These are phyloP conservation scores for Prionailurus viverrinus DNA, from an alignment of 2,113 vertebrate genomes.

Conservation along the genomic window DNA sequence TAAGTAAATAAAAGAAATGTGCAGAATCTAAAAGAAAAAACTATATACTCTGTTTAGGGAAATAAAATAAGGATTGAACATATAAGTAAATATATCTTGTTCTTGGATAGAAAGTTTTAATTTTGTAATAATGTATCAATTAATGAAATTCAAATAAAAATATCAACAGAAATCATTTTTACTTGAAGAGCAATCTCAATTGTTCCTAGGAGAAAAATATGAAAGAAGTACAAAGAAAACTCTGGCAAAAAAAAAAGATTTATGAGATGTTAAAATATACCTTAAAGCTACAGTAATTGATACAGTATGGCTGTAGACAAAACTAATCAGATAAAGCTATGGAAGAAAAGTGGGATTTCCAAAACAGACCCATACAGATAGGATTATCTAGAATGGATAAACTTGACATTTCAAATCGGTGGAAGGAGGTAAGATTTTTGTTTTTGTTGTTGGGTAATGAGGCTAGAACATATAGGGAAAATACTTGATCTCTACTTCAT, in stretches of 20 bases:
- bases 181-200: slow-evolving; percentile 38
- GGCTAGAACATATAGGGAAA: not conserved
- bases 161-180: slow-evolving; percentile 15
- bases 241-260: not conserved
- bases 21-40: not conserved
- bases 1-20: not conserved
- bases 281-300: not conserved
- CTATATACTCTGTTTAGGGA: slow-evolving; percentile 1
- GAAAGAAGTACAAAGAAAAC: not conserved
- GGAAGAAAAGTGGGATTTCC: not conserved
- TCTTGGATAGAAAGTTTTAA: not conserved
- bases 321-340: not conserved
- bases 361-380: not conserved
- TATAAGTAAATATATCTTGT: slow-evolving; percentile 23
- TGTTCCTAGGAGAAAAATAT: not conserved
- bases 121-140: slow-evolving; percentile 19
- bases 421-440: not conserved
- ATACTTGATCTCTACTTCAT: not conserved
- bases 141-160: not conserved
- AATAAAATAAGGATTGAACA: slow-evolving; percentile 28
- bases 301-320: not conserved
- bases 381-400: not conserved
- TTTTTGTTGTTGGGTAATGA: not conserved
- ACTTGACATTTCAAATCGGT: not conserved
- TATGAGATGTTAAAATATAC: not conserved